Percentiles rank a stretch among this genome's conserved stretches.
Conservation (phyloP, 2,797 vertebrate species). For the Danio kyathit region DNA sequence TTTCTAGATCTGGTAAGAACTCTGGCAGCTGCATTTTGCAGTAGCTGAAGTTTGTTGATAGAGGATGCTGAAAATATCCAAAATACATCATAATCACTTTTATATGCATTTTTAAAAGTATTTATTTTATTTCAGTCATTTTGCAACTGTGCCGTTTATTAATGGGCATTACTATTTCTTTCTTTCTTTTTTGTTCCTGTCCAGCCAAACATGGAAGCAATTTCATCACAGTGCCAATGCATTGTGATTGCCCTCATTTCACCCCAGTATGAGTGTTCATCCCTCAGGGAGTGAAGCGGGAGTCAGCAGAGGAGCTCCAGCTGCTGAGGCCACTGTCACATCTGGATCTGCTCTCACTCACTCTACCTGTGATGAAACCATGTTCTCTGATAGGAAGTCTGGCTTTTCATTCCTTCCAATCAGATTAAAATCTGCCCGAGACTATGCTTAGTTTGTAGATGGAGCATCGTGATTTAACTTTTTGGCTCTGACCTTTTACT, state of each 20-base stretch:
- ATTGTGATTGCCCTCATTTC: constrained; percentile 54
- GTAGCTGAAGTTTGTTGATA: no score
- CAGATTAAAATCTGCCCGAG: constrained; percentile 17
- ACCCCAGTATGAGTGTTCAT: constrained; percentile 38
- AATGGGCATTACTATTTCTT: constrained; percentile 16
- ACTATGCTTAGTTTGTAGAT: constrained; percentile 32
- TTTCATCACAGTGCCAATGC: constrained; percentile 49
- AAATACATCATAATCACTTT: no score
- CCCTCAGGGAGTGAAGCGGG: constrained; percentile 34
- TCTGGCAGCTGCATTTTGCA: no score
- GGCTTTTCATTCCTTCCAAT: constrained; percentile 19
- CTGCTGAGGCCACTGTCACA: constrained; percentile 45
- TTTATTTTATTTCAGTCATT: neutral
- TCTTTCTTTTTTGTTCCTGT: constrained; percentile 20
- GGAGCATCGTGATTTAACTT: constrained; percentile 13
- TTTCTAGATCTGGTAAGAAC: no score
- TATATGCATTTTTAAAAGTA: no score
- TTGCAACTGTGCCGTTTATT: neutral
- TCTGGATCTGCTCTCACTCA: constrained; percentile 50
- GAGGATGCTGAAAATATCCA: no score
- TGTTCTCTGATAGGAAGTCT: constrained; percentile 18
- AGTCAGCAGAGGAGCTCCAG: constrained; percentile 25
- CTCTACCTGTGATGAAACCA: constrained; percentile 32
- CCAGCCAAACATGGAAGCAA: constrained; percentile 50
- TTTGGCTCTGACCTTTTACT: constrained; percentile 17